A percentile compares a stretch with the other conserved stretches of the same genome.
These are phyloP conservation scores for Caenorhabditis sp. DNA, from an alignment of 2,888 invertebrate species.

Conservation along the genomic window DNA sequence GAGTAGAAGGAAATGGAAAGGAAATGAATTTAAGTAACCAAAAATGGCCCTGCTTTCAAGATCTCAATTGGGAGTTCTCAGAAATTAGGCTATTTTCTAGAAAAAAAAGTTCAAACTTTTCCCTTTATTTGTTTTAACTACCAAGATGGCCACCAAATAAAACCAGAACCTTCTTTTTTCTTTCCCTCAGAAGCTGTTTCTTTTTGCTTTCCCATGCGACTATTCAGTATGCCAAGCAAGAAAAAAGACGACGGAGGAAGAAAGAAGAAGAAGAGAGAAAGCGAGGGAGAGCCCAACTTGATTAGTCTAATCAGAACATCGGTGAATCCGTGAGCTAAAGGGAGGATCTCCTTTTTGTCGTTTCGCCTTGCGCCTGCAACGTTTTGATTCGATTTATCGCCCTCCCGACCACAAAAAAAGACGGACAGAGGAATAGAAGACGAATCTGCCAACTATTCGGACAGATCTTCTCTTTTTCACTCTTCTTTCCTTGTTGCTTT, in stretches of 20 bases:
- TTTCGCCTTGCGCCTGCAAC: constrained; percentile 48
- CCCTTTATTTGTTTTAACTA: background rate
- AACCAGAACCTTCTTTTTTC: background rate
- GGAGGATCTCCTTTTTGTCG: constrained; percentile 26
- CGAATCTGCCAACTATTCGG: constrained; percentile 29
- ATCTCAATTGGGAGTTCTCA: background rate
- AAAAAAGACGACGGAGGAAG: constrained; percentile 24
- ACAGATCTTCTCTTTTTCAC: constrained; percentile 20
- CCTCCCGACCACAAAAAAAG: constrained; percentile 49
- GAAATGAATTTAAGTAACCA: background rate
- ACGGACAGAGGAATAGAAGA: background rate
- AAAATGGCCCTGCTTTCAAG: background rate
- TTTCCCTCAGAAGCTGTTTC: background rate
- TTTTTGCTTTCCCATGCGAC: constrained; percentile 38
- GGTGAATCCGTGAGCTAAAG: constrained; percentile 44
- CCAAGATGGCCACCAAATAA: background rate
- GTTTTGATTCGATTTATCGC: constrained; percentile 65
- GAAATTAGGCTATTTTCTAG: background rate
- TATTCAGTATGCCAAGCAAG: constrained; percentile 56
- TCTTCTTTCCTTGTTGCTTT: constrained; percentile 12
- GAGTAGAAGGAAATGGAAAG: background rate
- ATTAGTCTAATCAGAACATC: constrained; percentile 69
- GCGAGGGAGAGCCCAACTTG: constrained; percentile 56
- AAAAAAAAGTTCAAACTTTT: background rate
- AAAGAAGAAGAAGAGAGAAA: background rate